These are phyloP conservation scores for Caligus rogercresseyi DNA, from an alignment of 1,140 invertebrate genomes.

Conservation along the genomic window DNA sequence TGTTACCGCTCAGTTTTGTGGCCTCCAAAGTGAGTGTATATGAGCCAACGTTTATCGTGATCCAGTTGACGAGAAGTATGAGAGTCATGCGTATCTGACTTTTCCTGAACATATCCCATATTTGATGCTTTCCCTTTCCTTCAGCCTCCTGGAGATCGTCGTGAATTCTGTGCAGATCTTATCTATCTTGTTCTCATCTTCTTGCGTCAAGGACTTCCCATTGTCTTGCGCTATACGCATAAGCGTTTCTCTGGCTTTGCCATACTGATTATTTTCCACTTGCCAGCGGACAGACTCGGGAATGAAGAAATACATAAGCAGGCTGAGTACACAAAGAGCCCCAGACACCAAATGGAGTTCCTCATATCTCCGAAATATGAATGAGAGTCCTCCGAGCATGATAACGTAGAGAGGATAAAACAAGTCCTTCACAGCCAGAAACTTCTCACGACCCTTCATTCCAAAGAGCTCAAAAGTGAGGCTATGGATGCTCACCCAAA, in stretches of 20 bases:
- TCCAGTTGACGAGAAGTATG: background rate
- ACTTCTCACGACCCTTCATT: background rate
- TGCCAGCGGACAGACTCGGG: constrained; percentile 5
- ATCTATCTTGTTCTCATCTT: background rate
- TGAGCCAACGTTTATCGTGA: background rate
- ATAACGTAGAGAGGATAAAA: background rate
- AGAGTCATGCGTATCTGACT: background rate
- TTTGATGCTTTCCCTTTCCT: background rate
- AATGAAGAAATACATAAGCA: constrained; percentile 6
- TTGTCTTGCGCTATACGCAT: background rate
- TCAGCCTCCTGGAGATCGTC: background rate
- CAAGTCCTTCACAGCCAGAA: background rate
- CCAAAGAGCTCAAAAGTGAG: constrained; percentile 1
- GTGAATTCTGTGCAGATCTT: background rate
- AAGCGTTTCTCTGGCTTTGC: background rate
- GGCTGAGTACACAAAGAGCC: background rate
- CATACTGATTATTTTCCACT: background rate
- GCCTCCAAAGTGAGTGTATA: constrained; percentile 11
- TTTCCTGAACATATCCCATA: constrained; percentile 7
- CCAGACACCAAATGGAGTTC: constrained; percentile 1
- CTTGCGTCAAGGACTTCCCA: background rate
- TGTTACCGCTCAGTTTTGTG: constrained; percentile 3
- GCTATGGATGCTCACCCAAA: background rate
- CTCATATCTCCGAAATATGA: background rate
- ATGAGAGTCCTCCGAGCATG: background rate